A percentile compares a stretch with the other conserved stretches of the same genome.
These are phyloP conservation scores for Sphenopsis melanotis DNA, from an alignment of 2,797 vertebrate species.

Conservation along the genomic window DNA sequence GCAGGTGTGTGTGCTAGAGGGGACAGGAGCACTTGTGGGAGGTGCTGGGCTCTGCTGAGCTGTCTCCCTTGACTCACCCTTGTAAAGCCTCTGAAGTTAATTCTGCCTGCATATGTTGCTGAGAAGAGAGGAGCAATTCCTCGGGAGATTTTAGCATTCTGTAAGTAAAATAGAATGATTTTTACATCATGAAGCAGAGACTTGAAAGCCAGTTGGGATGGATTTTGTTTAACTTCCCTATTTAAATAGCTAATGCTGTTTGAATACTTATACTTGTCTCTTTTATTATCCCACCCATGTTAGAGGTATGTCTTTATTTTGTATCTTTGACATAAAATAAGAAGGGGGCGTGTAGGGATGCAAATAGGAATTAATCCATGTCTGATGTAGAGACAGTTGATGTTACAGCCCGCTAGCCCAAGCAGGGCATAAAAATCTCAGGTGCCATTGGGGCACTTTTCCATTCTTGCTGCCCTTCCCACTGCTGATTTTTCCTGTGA, in stretches of 20 bases:
- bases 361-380: background rate
- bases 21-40: background rate
- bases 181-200: background rate
- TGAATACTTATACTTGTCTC: background rate
- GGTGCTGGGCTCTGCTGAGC: background rate
- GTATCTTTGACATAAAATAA: background rate
- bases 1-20: background rate
- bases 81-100: background rate
- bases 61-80: background rate
- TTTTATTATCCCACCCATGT: background rate
- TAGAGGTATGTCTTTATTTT: background rate
- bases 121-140: background rate
- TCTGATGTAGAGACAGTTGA: background rate
- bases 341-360: background rate
- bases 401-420: background rate
- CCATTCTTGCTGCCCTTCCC: background rate
- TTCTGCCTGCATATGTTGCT: background rate
- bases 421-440: background rate
- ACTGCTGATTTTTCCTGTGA: background rate
- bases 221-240: conserved; percentile 13
- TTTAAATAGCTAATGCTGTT: background rate
- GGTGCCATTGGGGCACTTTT: background rate
- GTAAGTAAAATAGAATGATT: background rate
- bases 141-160: background rate
- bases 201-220: background rate